Evolutionary conservation across 2,797 vertebrate genomes (phyloP).

Genomic region (Myotis planiceps): DNA sequence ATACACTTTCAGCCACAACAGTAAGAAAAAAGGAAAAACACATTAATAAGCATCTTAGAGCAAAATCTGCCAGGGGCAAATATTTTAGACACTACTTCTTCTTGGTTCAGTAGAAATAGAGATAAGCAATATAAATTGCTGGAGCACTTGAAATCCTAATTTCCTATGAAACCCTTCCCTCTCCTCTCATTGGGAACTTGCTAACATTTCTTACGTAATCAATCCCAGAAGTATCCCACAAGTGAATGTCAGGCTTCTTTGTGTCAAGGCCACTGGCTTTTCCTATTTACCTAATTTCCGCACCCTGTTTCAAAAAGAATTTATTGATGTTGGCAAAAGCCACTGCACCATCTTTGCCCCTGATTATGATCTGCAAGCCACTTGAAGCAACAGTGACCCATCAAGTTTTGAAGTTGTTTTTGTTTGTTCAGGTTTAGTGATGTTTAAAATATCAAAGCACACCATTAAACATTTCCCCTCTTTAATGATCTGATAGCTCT

Average conservation of each 20-base stretch:
- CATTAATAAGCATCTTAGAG: not conserved
- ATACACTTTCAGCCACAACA: constrained; percentile 37
- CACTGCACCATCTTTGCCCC: not conserved
- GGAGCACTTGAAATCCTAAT: constrained; percentile 25
- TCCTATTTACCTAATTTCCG: constrained; percentile 44
- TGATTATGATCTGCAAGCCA: not conserved
- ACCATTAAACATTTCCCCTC: not conserved
- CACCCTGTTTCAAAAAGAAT: constrained; percentile 26
- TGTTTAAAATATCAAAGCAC: not conserved
- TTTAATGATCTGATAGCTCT: not conserved
- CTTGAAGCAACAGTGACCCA: not conserved
- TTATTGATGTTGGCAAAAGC: not conserved
- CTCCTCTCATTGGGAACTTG: not conserved
- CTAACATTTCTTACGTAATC: constrained; percentile 32
- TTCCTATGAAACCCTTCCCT: constrained; percentile 22
- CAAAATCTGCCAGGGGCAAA: not conserved
- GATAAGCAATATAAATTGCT: not conserved
- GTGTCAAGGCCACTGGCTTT: not conserved
- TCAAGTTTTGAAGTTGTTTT: not conserved
- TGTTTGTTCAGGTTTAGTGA: not conserved
- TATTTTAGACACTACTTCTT: not conserved
- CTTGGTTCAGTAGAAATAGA: not conserved
- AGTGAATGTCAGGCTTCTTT: not conserved
- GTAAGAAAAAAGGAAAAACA: constrained; percentile 11
- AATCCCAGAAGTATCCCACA: not conserved